Conservation (phyloP, 2,113 vertebrate genomes). For the Saccopteryx leptura region DNA sequence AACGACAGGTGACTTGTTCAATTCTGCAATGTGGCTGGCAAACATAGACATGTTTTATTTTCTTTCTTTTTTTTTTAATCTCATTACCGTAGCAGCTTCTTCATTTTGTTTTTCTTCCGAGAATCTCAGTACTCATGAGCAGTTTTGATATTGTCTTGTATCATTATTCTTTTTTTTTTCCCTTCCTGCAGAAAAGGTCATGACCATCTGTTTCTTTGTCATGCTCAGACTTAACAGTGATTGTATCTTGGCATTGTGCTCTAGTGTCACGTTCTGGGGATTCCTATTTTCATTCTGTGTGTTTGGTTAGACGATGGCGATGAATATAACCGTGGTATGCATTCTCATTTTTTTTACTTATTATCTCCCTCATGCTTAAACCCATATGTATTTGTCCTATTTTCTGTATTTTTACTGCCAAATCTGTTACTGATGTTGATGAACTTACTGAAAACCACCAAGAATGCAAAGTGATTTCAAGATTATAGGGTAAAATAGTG, state of each 20-base stretch:
- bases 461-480: slow-evolving; percentile 74
- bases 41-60: slow-evolving; percentile 89
- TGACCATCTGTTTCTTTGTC: slow-evolving; percentile 89
- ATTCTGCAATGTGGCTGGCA: slow-evolving; percentile 93
- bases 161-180: slow-evolving; percentile 82
- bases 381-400: slow-evolving; percentile 81
- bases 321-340: slow-evolving; percentile 88
- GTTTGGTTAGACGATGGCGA: slow-evolving; percentile 89
- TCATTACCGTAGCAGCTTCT: slow-evolving; percentile 90
- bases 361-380: slow-evolving; percentile 88
- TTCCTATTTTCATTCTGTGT: slow-evolving; percentile 86
- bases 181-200: slow-evolving; percentile 85
- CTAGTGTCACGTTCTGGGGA: slow-evolving; percentile 88
- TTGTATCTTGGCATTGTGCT: slow-evolving; percentile 90
- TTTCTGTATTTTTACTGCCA: slow-evolving; percentile 85
- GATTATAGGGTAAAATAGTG: slow-evolving; percentile 65
- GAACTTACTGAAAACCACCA: slow-evolving; percentile 83
- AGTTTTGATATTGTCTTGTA: slow-evolving; percentile 84
- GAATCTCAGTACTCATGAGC: slow-evolving; percentile 86
- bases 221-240: slow-evolving; percentile 88
- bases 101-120: slow-evolving; percentile 85
- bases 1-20: slow-evolving; percentile 97
- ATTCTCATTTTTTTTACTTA: slow-evolving; percentile 89
- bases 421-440: slow-evolving; percentile 89
- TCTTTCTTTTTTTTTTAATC: slow-evolving; percentile 82